Evolutionary conservation across 2,797 vertebrate genomes (phyloP), one percentile per base, ranked within the genome.

Genomic region (Malacoraja senta): DNA sequence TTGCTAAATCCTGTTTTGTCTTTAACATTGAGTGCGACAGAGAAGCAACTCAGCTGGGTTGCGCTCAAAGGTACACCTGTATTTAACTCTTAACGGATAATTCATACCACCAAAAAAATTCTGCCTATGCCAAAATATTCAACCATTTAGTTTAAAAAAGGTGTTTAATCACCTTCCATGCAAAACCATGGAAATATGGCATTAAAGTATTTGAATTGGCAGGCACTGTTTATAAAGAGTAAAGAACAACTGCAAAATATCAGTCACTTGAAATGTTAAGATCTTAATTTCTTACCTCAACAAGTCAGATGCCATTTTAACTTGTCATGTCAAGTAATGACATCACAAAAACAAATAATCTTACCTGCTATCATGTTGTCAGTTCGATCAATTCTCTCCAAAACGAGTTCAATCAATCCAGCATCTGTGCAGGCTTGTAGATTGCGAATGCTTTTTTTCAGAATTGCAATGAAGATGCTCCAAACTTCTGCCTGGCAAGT

Each of bases 401-500:
- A 97, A 93, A 99, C 98, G 93, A 95, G 97, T 94, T 98, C 97
- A 93, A 99, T 98, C 0, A 99, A 97, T 13, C 97, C 97, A 77
- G 98, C 97, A 15, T 99, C 98, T 0, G 98, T 98, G 96, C 98
- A 99, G 0, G 97, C 97, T 93, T 98, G 98, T 38, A 99, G 96
- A 95, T 99, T 99, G 58, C 98, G 97, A 80, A 99, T 98, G 15
- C 99, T 99, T 94, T 99, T 99, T 96, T 98, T 99, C 93, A 99
- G 95, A 94, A 99, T 97, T 35, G 99, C 98, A 0, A 98, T 99
- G 95, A 99, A 99, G 96, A 99, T 98, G 96, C 98, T 99, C 98
- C 98, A 99, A 93, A 99, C 96, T 95, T 99, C 99, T 0, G 99
- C 99, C 96, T 99, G 98, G 96, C 98, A 99, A 24, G 98, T 99